Evolutionary conservation across 2,888 invertebrate genomes (phyloP), one percentile per base, ranked within the genome.

Genomic region (Chloroclysta siterata): DNA sequence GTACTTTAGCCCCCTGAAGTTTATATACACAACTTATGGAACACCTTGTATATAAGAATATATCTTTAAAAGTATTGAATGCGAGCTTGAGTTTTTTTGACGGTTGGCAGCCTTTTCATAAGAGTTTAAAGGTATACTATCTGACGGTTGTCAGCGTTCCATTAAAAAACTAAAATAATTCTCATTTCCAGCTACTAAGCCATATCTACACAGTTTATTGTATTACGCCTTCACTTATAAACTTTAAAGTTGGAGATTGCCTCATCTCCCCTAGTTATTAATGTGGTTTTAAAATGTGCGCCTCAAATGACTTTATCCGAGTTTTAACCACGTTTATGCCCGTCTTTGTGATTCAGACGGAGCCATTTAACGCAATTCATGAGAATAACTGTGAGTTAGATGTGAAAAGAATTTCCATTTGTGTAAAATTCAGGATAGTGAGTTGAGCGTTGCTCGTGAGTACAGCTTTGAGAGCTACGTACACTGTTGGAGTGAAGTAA

Each of bases 211-310:
- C 0, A 15, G 36, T 39, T 39, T 11, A 39, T 39, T 39, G 36
- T 39, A 39, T 39, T 3, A 39, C 11, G 72, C 58, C 77, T 29
- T 7, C 46, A 75, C 74, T 56, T 39, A 64, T 17, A 69, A 88
- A 85, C 80, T 88, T 87, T 81, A 72, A 72, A 82, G 78, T 80
- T 77, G 65, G 77, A 83, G 83, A 84, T 85, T 82, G 79, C 82
- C 79, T 78, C 67, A 75, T 79, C 78, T 73, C 51, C 33, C n/a
- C 85, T 81, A 79, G 83, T 88, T 88, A 89, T 89, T 88, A 90
- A 89, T 89, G 88, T 87, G 87, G 84, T 86, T 88, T 89, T 89
- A 87, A 89, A 89, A 90, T 85, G 87, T 86, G 86, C 85, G 79
- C 86, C 82, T 76, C 72, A 82, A 85, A 86, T 83, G 84, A 84